These are phyloP conservation scores for Rapana venosa DNA, from an alignment of 2,888 invertebrate species.

Conservation along the genomic window DNA sequence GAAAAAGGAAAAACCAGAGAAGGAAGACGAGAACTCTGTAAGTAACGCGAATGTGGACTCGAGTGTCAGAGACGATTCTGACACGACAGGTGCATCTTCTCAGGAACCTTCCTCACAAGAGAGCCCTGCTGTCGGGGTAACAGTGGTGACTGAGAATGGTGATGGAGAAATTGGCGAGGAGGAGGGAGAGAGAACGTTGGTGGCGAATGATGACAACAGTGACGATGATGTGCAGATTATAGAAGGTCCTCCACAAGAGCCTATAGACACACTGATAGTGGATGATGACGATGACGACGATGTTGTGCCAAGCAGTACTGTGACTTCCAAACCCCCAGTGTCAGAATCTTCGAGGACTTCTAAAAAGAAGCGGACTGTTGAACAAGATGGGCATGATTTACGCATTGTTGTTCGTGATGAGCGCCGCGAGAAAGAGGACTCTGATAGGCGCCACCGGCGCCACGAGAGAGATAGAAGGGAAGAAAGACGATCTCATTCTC, in stretches of 20 bases:
- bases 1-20: background rate
- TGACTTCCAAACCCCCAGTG: slow-evolving; percentile 61
- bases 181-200: slow-evolving; percentile 16
- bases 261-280: slow-evolving; percentile 37
- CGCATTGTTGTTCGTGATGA: slow-evolving; percentile 69
- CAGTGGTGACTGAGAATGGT: slow-evolving; percentile 36
- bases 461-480: slow-evolving; percentile 64
- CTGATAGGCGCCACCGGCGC: slow-evolving; percentile 57
- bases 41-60: background rate
- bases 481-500: slow-evolving; percentile 31
- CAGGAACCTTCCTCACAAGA: background rate
- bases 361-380: slow-evolving; percentile 57
- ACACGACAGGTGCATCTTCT: background rate
- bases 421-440: slow-evolving; percentile 40
- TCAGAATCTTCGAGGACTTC: slow-evolving; percentile 70
- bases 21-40: background rate
- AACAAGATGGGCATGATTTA: slow-evolving; percentile 41
- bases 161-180: slow-evolving; percentile 29
- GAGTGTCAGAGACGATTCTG: background rate
- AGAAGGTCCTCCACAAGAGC: slow-evolving; percentile 28
- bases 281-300: slow-evolving; percentile 42
- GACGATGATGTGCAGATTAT: slow-evolving; percentile 42
- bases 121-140: slow-evolving; percentile 27
- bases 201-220: slow-evolving; percentile 22
- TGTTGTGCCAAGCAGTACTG: background rate